Conservation (phyloP, 2,888 invertebrate genomes). For the Mechanitis mazaeus region DNA sequence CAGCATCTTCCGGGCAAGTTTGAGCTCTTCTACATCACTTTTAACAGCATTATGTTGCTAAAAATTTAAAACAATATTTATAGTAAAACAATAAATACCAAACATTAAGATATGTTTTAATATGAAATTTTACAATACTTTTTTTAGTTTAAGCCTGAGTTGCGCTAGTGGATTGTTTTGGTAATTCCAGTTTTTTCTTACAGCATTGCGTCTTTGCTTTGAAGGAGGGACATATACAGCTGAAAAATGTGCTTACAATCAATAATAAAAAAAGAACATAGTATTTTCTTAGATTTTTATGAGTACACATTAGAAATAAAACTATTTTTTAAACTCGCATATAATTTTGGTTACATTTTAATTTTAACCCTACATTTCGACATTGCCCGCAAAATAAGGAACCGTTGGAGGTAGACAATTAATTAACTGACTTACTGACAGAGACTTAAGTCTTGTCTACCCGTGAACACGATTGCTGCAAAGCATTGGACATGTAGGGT, state of each 20-base stretch:
- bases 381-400: too few species aligned
- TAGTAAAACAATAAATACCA: conserved; percentile 5
- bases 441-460: too few species aligned
- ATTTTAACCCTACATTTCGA: too few species aligned
- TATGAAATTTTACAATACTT: conserved; percentile 35
- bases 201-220: conserved; percentile 76
- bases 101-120: not conserved
- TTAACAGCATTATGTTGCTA: conserved; percentile 60
- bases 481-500: too few species aligned
- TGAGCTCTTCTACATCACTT: conserved; percentile 52
- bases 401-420: too few species aligned
- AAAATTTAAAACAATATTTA: conserved; percentile 27
- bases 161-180: conserved; percentile 63
- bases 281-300: not conserved
- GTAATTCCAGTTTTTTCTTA: conserved; percentile 73
- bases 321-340: too few species aligned
- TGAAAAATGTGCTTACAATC: conserved; percentile 49
- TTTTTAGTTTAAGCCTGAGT: conserved; percentile 57
- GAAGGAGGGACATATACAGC: conserved; percentile 82
- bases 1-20: conserved; percentile 56
- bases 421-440: too few species aligned
- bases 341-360: too few species aligned
- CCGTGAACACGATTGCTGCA: too few species aligned
- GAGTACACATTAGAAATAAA: not conserved
- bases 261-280: conserved; percentile 9